Evolutionary conservation across 1,140 invertebrate species (phyloP).

Genomic region (Diabrotica virgifera): DNA sequence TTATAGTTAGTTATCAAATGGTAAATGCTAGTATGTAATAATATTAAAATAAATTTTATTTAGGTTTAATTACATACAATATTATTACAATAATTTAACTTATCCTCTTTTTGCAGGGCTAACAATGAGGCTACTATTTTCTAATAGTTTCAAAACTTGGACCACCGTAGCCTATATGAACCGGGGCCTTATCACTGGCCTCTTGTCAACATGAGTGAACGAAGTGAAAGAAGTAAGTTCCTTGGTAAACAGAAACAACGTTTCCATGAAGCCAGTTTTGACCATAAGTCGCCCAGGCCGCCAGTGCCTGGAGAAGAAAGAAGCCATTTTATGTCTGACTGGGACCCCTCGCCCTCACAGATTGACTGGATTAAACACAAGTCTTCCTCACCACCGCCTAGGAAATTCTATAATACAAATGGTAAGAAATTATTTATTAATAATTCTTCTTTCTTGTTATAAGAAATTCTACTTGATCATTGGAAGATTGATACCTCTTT

Average conservation of each 20-base stretch:
- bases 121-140: conserved; percentile 13
- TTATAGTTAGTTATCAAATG: too few relatives aligned
- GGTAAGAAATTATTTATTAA: conserved; percentile 20
- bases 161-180: conserved; percentile 6
- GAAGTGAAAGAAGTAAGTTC: conserved; percentile 15
- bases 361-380: conserved; percentile 37
- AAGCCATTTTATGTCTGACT: conserved; percentile 37
- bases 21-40: too few relatives aligned
- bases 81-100: too few relatives aligned
- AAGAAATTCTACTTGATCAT: too few relatives aligned
- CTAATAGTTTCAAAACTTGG: conserved; percentile 7
- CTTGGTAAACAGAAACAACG: conserved; percentile 19
- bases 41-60: too few relatives aligned
- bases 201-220: conserved; percentile 37
- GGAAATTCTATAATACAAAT: conserved; percentile 26
- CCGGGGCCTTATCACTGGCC: conserved; percentile 22
- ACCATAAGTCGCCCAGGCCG: conserved; percentile 43
- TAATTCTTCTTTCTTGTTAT: too few relatives aligned
- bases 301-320: conserved; percentile 47
- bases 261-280: conserved; percentile 39
- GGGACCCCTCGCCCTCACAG: conserved; percentile 27
- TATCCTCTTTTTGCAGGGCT: conserved; percentile 8
- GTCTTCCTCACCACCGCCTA: conserved; percentile 34
- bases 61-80: too few relatives aligned
- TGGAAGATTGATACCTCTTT: too few relatives aligned